Percentiles rank a stretch among this genome's conserved stretches.
Evolutionary conservation across 2,888 invertebrate genomes (phyloP).

Genomic region (Phoenoteleia sp.): DNA sequence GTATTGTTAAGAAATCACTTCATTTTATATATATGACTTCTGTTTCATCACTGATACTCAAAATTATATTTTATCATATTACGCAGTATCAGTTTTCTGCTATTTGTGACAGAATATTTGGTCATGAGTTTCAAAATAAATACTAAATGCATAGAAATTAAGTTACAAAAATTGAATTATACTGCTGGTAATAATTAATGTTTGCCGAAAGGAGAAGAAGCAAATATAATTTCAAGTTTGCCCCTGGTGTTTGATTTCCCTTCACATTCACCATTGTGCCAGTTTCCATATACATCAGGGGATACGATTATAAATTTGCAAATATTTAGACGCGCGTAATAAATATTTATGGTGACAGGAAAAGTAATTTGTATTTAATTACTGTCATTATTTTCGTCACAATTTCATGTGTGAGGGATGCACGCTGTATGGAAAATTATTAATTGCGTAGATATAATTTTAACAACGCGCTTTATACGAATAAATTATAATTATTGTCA

Average conservation of each 20-base stretch:
- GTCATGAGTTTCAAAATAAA: too few species aligned
- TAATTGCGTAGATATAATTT: constrained; percentile 10
- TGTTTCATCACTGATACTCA: too few species aligned
- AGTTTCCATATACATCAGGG: constrained; percentile 53
- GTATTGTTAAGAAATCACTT: too few species aligned
- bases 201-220: background rate
- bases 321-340: constrained; percentile 38
- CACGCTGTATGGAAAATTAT: constrained; percentile 7
- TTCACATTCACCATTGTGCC: constrained; percentile 10
- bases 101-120: too few species aligned
- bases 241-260: constrained; percentile 66
- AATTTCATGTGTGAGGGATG: too few species aligned
- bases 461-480: background rate
- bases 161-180: too few species aligned
- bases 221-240: constrained; percentile 21
- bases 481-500: too few species aligned
- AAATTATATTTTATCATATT: too few species aligned
- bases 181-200: background rate
- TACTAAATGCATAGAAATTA: too few species aligned
- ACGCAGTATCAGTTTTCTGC: too few species aligned
- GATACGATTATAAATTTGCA: constrained; percentile 44
- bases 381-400: constrained; percentile 7
- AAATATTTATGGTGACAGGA: constrained; percentile 43
- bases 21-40: too few species aligned
- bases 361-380: constrained; percentile 51